Conservation (phyloP, 2,888 invertebrate genomes). For the Himalopsyche japonica region DNA sequence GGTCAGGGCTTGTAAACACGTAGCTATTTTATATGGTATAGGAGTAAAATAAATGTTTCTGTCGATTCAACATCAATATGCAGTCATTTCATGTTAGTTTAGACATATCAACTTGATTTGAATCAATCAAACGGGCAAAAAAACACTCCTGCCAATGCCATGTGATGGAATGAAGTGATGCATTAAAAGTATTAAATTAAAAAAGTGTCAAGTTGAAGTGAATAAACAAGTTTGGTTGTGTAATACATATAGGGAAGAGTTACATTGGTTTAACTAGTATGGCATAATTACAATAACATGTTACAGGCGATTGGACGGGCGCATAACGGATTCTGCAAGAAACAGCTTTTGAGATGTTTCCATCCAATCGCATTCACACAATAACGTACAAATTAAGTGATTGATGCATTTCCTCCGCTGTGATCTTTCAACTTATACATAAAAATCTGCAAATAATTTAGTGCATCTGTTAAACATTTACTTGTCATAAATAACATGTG, state of each 20-base stretch:
- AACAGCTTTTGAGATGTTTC: background rate
- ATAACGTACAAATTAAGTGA: background rate
- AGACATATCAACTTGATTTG: background rate
- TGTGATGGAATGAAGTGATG: background rate
- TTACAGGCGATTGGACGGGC: constrained; percentile 11
- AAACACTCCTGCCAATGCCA: background rate
- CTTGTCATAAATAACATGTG: background rate
- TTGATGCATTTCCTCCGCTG: background rate
- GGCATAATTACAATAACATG: constrained; percentile 30
- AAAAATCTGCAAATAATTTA: background rate
- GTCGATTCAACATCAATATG: no score
- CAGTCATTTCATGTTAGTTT: background rate
- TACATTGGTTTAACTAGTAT: constrained; percentile 19
- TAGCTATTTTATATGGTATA: no score
- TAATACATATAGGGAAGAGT: background rate
- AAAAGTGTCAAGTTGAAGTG: background rate
- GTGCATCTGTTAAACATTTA: background rate
- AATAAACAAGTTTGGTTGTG: background rate
- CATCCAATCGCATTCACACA: background rate
- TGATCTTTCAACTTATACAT: background rate
- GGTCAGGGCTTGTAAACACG: no score
- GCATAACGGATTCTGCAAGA: constrained; percentile 12
- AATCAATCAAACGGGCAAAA: background rate
- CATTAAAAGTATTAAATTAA: background rate
- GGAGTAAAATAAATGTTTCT: no score